Evolutionary conservation across 1,140 invertebrate species (phyloP), one percentile per base, ranked within the genome.

Genomic region (Lysiphlebus fabarum): DNA sequence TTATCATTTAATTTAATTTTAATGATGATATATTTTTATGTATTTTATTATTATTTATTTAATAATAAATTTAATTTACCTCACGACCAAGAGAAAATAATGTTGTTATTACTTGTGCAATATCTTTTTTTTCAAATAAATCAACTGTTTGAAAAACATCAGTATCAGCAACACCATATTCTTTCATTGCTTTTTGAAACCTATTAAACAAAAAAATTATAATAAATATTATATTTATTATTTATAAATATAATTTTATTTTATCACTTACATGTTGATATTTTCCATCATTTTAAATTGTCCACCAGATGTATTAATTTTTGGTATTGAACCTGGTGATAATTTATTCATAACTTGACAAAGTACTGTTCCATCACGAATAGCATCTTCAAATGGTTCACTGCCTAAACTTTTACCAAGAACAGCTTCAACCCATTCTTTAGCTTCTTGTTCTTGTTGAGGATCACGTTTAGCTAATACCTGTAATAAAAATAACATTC

Each of bases 251-350:
- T 40, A 17, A 14, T 11, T 17, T 33, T 41, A 33, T n/a, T n/a
- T n/a, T n/a, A 37, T 41, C 60, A 83, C 87, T 85, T 77, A 92
- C 89, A 88, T 81, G 74, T 86, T 91, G 63, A 95, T 90, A 70
- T 96, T 96, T 72, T 96, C 93, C 92, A 96, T 96, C 82, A 95
- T 88, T 69, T 94, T 95, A 80, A 95, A 96, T 60, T 95, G 92
- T 12, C 91, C 90, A 5, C 92, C 93, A 2, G 84, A 83, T 8
- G 84, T 84, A 74, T 95, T 95, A 71, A 96, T 90, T 74, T 92
- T 95, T 17, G 85, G 78, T 62, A 96, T 86, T 62, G 87, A 86
- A 57, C 93, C 93, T 7, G 93, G 93, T 61, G 86, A 74, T 7
- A 96, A 81, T 67, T 88, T 87, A 79, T 95, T 94, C 88, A 96